A percentile compares a stretch with the other conserved stretches of the same genome.
Conservation (phyloP, 1,140 invertebrate genomes). For the Sweltsa coloradensis region DNA sequence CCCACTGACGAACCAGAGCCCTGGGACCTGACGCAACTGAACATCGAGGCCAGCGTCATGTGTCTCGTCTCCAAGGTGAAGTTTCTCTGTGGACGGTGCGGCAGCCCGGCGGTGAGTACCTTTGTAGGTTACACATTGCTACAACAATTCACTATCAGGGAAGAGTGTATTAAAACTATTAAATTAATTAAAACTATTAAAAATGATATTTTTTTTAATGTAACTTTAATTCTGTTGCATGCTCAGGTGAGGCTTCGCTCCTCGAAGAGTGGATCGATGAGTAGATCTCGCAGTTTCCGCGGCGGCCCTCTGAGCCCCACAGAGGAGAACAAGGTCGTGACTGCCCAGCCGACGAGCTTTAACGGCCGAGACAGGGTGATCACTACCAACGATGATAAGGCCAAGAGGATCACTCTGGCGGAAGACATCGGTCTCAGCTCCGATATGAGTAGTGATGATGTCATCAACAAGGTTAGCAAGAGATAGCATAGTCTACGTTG, state of each 20-base stretch:
- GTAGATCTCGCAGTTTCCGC: conserved; percentile 8
- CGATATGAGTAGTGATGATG: conserved; percentile 9
- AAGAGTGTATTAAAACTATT: conserved; percentile 25
- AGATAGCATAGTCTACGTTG: no score
- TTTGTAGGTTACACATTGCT: no score
- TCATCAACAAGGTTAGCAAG: conserved; percentile 8
- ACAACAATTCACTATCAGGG: conserved; percentile 29
- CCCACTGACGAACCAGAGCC: conserved; percentile 76
- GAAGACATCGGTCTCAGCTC: conserved; percentile 1
- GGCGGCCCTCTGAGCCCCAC: conserved; percentile 16
- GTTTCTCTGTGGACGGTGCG: conserved; percentile 57
- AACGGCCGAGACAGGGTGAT: background rate
- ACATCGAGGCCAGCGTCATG: conserved; percentile 81
- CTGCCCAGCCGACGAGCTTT: conserved; percentile 18
- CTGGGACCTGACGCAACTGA: conserved; percentile 76
- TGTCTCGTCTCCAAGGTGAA: conserved; percentile 71
- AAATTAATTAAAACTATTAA: background rate
- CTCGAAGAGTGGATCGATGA: conserved; percentile 4
- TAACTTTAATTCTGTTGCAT: no score
- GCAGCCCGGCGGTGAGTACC: conserved; percentile 53
- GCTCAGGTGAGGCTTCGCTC: conserved; percentile 28
- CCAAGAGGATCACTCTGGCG: background rate
- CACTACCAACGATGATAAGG: background rate
- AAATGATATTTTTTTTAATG: background rate
- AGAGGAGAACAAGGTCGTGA: conserved; percentile 19